Percentiles rank a stretch among this genome's conserved stretches.
These are phyloP conservation scores for Heloderma charlesbogerti DNA, from an alignment of 2,113 vertebrate species.

Conservation along the genomic window DNA sequence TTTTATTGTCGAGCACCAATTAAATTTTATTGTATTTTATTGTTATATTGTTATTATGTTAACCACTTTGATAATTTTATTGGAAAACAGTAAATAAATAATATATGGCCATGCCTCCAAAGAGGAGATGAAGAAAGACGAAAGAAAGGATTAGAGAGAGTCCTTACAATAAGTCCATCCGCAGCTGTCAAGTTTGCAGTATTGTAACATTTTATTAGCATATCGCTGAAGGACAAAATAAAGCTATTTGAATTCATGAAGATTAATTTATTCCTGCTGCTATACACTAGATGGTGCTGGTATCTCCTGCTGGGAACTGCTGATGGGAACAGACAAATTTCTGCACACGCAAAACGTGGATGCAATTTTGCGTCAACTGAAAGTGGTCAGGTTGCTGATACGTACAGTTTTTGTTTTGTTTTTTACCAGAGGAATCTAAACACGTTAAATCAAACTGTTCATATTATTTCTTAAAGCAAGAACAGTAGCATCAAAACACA, in stretches of 20 bases:
- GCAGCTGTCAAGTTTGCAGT: not conserved
- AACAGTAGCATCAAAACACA: not conserved
- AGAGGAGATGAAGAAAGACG: no score
- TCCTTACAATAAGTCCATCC: no score
- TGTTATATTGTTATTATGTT: no score
- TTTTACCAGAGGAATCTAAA: not conserved
- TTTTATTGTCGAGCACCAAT: no score
- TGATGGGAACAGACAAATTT: not conserved
- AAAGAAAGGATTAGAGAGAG: not conserved
- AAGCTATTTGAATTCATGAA: not conserved
- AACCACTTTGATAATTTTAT: no score
- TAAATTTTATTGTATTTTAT: no score
- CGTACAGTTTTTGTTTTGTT: no score
- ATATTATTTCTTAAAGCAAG: not conserved
- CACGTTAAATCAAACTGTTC: not conserved
- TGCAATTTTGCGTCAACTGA: not conserved
- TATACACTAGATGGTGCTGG: slow-evolving; percentile 67
- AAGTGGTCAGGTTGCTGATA: not conserved
- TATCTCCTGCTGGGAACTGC: not conserved
- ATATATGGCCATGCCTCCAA: not conserved
- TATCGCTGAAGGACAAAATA: not conserved
- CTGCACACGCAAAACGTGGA: not conserved
- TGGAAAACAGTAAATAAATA: no score
- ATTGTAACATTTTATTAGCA: not conserved
- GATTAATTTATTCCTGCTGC: slow-evolving; percentile 25